Percentiles rank a stretch among this genome's conserved stretches.
Evolutionary conservation across 2,113 vertebrate genomes (phyloP).

Genomic region (Rhombomys opimus): DNA sequence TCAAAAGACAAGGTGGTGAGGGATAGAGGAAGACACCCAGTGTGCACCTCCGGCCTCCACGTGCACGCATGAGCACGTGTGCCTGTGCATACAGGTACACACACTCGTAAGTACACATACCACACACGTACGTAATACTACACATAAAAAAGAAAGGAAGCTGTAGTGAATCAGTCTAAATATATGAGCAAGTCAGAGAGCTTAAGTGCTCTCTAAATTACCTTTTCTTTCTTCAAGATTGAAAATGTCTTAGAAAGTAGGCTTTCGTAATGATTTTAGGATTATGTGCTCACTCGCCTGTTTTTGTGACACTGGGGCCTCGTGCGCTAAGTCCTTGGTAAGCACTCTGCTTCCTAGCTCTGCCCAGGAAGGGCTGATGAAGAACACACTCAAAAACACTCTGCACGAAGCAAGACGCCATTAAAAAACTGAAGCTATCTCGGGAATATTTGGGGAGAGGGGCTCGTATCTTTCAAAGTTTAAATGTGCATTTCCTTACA

Average conservation of each 20-base stretch:
- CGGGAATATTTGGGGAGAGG: neutral
- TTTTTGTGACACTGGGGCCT: neutral
- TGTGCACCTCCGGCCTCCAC: neutral
- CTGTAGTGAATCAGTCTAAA: neutral
- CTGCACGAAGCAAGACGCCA: neutral
- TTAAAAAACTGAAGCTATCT: neutral
- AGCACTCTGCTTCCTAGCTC: neutral
- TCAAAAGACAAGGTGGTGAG: neutral
- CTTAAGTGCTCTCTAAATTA: neutral
- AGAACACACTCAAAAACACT: neutral
- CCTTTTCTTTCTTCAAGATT: conserved; percentile 51
- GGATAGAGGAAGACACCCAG: neutral
- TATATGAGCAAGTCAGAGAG: neutral
- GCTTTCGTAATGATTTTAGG: neutral
- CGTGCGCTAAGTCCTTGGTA: neutral
- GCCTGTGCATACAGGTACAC: neutral
- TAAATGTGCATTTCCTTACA: conserved; percentile 4
- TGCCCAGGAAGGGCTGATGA: neutral
- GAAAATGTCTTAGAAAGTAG: neutral
- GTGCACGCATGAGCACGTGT: neutral
- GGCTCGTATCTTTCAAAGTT: neutral
- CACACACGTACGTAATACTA: neutral
- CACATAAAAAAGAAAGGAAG: neutral
- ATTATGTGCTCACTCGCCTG: neutral
- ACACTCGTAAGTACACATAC: neutral